These are phyloP conservation scores for Altica lythri DNA, from an alignment of 2,888 invertebrate species.

Conservation along the genomic window DNA sequence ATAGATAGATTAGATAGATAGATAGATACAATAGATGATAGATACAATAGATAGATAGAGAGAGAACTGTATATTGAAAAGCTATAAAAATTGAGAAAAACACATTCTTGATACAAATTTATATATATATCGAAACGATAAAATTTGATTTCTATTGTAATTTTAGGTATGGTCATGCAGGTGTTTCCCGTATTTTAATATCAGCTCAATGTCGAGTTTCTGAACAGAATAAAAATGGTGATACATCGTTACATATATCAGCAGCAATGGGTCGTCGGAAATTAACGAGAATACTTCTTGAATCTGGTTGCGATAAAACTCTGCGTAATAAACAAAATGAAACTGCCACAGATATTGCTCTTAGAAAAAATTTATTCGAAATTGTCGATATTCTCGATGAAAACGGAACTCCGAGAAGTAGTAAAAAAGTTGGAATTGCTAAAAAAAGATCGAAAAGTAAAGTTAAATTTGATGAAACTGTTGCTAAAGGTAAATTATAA, in stretches of 20 bases:
- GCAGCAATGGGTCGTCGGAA: constrained; percentile 93
- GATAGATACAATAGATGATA: too few species aligned
- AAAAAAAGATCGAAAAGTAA: constrained; percentile 55
- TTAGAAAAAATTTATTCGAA: constrained; percentile 83
- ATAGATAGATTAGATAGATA: too few species aligned
- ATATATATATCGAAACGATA: too few species aligned
- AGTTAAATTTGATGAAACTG: constrained; percentile 52
- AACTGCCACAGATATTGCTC: constrained; percentile 87
- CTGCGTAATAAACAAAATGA: constrained; percentile 86
- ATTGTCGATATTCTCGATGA: constrained; percentile 78
- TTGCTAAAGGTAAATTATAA: constrained; percentile 39
- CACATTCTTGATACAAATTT: too few species aligned
- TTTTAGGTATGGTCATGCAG: constrained; percentile 88
- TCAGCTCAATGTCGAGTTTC: constrained; percentile 84
- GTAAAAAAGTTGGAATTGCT: constrained; percentile 63
- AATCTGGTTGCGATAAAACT: constrained; percentile 77
- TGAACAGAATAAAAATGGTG: constrained; percentile 94
- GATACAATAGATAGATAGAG: too few species aligned
- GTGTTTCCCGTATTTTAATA: constrained; percentile 90
- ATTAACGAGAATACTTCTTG: constrained; percentile 85
- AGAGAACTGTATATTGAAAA: too few species aligned
- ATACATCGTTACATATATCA: constrained; percentile 91
- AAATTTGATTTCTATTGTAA: too few species aligned
- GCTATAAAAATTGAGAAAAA: too few species aligned
- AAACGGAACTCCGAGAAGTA: constrained; percentile 54